Evolutionary conservation across 1,140 invertebrate species (phyloP), one percentile per base, ranked within the genome.

Genomic region (Anadara kagoshimensis): DNA sequence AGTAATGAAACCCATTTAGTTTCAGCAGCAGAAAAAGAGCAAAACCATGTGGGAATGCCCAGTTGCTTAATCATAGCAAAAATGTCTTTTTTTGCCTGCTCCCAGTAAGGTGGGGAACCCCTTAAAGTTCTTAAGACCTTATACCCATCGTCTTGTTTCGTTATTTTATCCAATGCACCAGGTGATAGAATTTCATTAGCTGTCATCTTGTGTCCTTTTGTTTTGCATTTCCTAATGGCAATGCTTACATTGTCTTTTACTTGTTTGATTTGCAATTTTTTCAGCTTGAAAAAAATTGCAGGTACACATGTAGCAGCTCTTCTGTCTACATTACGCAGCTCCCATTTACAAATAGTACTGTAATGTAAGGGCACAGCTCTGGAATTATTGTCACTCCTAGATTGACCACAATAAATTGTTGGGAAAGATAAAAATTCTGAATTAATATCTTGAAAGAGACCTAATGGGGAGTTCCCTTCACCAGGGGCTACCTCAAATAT

Each of bases 1-100:
- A 90, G 89, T n/a, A 89, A 88, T 69, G 78, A 86, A 12, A 88
- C 89, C 24, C 88, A 81, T 68, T 89, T 85, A 69, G 90, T 88
- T 76, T 87, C 90, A 71, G 90, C 87, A 51, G 89, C 84, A n/a
- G n/a, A n/a, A n/a, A n/a, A n/a, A n/a, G n/a, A n/a, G n/a, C n/a
- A n/a, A n/a, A n/a, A n/a, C n/a, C 47, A 84, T 74, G 67, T 80
- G 85, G 65, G 77, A 79, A 65, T 68, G 77, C 71, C 83, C 80
- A 18, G 7, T 44, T 4, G 81, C 54, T 68, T 71, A 61, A n/a
- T 76, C 79, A 78, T 75, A 22, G 76, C 76, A 71, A 78, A 75
- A 16, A 75, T 22, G 11, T 72, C 68, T 58, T 73, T 68, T 53
- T 77, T 63, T 8, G 29, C 63, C 43, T 58, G 62, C 43, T 79